phyloP scores from a whole-genome alignment of 1,140 invertebrate genomes.

The Pectinophora gossypiella region DNA sequence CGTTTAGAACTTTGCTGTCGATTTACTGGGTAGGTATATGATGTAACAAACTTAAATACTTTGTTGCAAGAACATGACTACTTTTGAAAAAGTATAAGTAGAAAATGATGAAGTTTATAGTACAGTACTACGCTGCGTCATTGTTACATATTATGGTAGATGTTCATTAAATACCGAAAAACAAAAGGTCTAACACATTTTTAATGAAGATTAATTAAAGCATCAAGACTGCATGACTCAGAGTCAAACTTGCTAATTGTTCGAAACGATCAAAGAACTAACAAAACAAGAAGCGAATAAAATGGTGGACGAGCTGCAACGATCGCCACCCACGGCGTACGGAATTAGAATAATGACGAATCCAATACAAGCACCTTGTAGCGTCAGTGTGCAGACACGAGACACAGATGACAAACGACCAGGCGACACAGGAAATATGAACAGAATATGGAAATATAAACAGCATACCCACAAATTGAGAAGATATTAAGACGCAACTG shows the following conservation, averaged over 20 bases:
- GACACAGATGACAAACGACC: constrained; percentile 15
- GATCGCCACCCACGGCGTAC: constrained; percentile 38
- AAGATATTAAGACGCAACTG: too few species aligned
- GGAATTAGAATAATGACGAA: constrained; percentile 45
- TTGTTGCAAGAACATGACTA: too few species aligned
- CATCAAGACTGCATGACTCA: not conserved
- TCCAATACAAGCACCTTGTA: constrained; percentile 4
- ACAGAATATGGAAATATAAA: too few species aligned
- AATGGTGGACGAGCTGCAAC: not conserved
- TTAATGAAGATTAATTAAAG: not conserved
- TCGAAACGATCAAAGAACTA: not conserved
- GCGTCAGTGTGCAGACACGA: constrained; percentile 2
- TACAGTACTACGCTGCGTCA: too few species aligned
- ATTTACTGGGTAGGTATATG: too few species aligned
- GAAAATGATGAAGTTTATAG: too few species aligned
- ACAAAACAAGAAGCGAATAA: not conserved
- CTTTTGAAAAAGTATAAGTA: too few species aligned
- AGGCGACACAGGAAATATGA: not conserved
- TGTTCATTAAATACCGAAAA: too few species aligned
- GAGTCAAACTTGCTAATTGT: not conserved
- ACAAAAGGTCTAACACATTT: not conserved
- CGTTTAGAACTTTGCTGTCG: too few species aligned
- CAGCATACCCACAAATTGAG: too few species aligned
- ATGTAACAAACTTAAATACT: too few species aligned
- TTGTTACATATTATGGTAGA: too few species aligned